These are phyloP conservation scores for Poeciliopsis gracilis DNA, from an alignment of 2,797 vertebrate species.

Conservation along the genomic window DNA sequence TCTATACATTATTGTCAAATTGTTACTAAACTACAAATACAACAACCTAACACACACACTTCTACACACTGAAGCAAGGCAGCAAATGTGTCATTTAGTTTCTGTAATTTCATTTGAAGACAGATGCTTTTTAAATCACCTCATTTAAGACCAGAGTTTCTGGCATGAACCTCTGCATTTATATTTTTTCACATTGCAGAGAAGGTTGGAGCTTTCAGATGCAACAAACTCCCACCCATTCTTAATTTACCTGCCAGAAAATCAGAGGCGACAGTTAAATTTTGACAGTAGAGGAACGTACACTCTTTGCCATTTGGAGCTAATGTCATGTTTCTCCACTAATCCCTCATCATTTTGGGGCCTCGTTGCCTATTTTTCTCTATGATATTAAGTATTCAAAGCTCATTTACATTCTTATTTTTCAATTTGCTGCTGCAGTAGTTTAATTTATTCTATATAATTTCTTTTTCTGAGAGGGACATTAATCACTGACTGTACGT, in stretches of 20 bases:
- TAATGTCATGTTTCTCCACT: constrained; percentile 87
- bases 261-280: constrained; percentile 81
- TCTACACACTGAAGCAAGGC: constrained; percentile 14
- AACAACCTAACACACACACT: constrained; percentile 12
- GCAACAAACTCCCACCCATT: constrained; percentile 72
- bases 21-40: constrained; percentile 17
- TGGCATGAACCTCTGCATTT: constrained; percentile 67
- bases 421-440: constrained; percentile 99
- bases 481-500: constrained; percentile 99
- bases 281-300: constrained; percentile 77
- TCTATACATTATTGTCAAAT: constrained; percentile 7
- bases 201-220: constrained; percentile 74
- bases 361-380: constrained; percentile 93
- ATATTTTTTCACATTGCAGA: constrained; percentile 70
- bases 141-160: constrained; percentile 63
- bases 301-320: constrained; percentile 79
- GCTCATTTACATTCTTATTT: constrained; percentile 99
- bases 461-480: constrained; percentile 99
- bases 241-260: constrained; percentile 81
- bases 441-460: constrained; percentile 99
- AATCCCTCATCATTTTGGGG: constrained; percentile 91
- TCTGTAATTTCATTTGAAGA: constrained; percentile 48
- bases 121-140: constrained; percentile 38
- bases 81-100: constrained; percentile 38
- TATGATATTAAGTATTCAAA: constrained; percentile 99